Evolutionary conservation across 2,888 invertebrate species (phyloP).

Genomic region (Microctonus brassicae): DNA sequence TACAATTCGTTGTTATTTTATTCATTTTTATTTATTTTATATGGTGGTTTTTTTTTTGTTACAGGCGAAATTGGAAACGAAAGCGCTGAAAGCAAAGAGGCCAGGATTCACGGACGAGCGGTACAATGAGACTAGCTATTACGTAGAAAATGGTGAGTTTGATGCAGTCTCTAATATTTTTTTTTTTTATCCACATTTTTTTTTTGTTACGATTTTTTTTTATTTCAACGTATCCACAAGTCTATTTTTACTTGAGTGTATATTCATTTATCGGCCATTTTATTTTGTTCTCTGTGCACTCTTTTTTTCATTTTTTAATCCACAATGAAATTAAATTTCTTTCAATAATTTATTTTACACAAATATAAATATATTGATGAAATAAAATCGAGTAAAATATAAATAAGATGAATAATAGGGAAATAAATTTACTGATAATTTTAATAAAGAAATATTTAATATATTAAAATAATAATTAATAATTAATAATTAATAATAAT

Average conservation of each 20-base stretch:
- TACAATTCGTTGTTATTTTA: neutral
- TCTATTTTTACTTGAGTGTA: neutral
- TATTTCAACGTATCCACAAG: neutral
- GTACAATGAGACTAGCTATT: slow-evolving; percentile 95
- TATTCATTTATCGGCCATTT: neutral
- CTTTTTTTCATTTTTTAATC: neutral
- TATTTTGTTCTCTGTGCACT: neutral
- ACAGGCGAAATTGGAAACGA: slow-evolving; percentile 91
- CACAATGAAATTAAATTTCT: neutral
- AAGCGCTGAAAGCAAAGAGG: slow-evolving; percentile 90
- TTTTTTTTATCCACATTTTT: neutral
- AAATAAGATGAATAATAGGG: too few species aligned
- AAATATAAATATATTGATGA: too few species aligned
- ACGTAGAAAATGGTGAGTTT: slow-evolving; percentile 91
- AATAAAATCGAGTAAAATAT: too few species aligned
- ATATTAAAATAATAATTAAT: too few species aligned
- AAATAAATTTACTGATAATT: too few species aligned
- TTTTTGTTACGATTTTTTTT: neutral
- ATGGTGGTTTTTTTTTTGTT: slow-evolving; percentile 69
- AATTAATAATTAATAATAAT: too few species aligned
- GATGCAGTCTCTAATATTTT: slow-evolving; percentile 13
- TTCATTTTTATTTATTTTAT: neutral
- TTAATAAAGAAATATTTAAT: too few species aligned
- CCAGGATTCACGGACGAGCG: slow-evolving; percentile 93
- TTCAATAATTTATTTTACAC: too few species aligned